Evolutionary conservation across 1,140 invertebrate species (phyloP), one percentile per base, ranked within the genome.

Genomic region (Papilio polytes): DNA sequence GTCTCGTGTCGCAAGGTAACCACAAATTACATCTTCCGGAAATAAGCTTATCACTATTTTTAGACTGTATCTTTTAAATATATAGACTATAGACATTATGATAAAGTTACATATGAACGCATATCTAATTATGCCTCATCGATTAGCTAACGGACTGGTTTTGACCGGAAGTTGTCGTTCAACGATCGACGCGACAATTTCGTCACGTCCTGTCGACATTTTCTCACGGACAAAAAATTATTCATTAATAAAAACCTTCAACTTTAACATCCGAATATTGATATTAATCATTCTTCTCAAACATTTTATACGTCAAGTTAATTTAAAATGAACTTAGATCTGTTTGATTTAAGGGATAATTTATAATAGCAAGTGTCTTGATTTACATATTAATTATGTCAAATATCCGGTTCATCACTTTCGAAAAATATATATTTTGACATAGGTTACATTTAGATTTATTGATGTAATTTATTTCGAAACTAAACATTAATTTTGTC

Each of bases 171-270:
- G 85, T 56, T 85, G 86, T 91, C 87, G 80, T 83, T 90, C 88
- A 89, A 89, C 84, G 84, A 63, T 82, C 83, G 85, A 83, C 89
- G 85, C 86, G 87, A 87, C 88, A 88, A 86, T 87, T 87, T 82
- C 86, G 87, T 88, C 87, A 85, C 85, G 85, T 91, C 90, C 88
- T 85, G 86, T 78, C 48, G 63, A 72, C 76, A 80, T 81, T 85
- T 76, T 89, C 85, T 88, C 83, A 86, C 86, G 84, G 46, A 76
- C 12, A 72, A 76, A n/a, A 76, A 79, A 81, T 81, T 78, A 73
- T 73, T 59, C 78, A 76, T 51, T 22, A 76, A 76, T 26, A 76
- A 51, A 66, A 51, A 76, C 74, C 74, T 76, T 76, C 74, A 76
- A 76, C 74, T 76, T 74, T 76, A 76, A 76, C 74, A 51, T 76